Conservation (phyloP, 1,140 invertebrate genomes). For the Drosophila fuyamai region DNA sequence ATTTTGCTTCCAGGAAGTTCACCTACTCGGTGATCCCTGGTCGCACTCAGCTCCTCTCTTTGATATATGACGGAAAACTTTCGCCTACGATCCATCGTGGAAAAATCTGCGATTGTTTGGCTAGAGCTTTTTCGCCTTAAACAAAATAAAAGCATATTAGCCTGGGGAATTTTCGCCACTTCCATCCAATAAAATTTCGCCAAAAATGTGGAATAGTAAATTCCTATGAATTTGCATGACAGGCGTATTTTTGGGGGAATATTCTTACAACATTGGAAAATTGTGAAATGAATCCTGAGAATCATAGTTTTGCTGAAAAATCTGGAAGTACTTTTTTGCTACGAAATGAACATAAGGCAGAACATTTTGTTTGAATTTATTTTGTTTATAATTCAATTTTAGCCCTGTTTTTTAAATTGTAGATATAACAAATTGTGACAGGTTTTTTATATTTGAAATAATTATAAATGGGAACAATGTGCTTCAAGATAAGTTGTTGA, state of each 20-base stretch:
- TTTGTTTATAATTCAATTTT: too few species aligned
- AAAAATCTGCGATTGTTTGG: constrained; percentile 39
- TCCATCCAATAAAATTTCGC: constrained; percentile 39
- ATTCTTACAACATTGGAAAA: constrained; percentile 6
- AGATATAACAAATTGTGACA: too few species aligned
- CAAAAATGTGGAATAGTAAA: constrained; percentile 49
- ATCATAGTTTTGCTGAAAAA: constrained; percentile 37
- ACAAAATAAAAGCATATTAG: constrained; percentile 38
- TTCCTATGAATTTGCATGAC: constrained; percentile 64
- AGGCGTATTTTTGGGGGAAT: constrained; percentile 26
- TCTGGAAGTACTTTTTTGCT: constrained; percentile 2
- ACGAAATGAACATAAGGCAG: too few species aligned
- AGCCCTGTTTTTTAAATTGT: too few species aligned
- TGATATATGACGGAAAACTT: constrained; percentile 71
- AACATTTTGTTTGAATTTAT: too few species aligned
- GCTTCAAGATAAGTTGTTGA: constrained; percentile 16
- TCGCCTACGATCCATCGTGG: constrained; percentile 34
- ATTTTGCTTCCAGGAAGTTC: constrained; percentile 69
- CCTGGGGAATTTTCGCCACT: constrained; percentile 44
- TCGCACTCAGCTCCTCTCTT: constrained; percentile 22
- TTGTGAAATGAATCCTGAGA: constrained; percentile 45
- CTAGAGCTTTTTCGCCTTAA: constrained; percentile 26
- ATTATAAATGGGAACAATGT: constrained; percentile 2
- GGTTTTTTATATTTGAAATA: background rate
- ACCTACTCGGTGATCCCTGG: constrained; percentile 16